phyloP scores from a whole-genome alignment of 1,140 invertebrate species.

The Asbolus verrucosus region DNA sequence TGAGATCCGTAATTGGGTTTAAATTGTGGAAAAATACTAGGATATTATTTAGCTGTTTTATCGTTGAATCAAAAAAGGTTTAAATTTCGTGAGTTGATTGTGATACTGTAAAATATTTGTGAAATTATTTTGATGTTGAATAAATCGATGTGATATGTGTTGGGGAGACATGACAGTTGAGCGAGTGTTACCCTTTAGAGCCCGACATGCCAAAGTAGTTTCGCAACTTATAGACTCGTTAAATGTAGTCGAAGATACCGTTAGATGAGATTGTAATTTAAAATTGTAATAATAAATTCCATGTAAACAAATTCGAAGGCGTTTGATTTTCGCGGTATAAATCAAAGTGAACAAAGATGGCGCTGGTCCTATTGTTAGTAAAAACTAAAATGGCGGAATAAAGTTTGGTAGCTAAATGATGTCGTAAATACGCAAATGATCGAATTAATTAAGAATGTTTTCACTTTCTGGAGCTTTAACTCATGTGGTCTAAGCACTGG shows the following conservation, averaged over 20 bases:
- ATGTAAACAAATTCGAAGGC: constrained; percentile 7
- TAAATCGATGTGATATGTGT: constrained; percentile 8
- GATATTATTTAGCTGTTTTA: too few relatives aligned
- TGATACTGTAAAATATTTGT: constrained; percentile 29
- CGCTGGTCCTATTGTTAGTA: constrained; percentile 59
- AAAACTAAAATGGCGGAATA: constrained; percentile 61
- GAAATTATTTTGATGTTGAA: constrained; percentile 33
- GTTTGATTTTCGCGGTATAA: constrained; percentile 18
- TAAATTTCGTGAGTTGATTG: constrained; percentile 23
- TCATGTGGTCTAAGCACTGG: constrained; percentile 3
- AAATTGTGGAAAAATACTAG: too few relatives aligned
- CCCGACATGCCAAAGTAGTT: constrained; percentile 27
- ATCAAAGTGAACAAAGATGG: constrained; percentile 57
- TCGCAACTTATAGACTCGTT: constrained; percentile 11
- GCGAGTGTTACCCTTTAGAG: neutral
- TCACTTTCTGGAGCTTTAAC: constrained; percentile 29
- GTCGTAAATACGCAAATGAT: constrained; percentile 51
- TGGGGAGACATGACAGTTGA: neutral
- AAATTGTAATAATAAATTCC: constrained; percentile 32
- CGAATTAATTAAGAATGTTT: constrained; percentile 44
- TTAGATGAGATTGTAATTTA: constrained; percentile 37
- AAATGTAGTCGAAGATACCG: neutral
- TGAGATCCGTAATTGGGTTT: too few relatives aligned
- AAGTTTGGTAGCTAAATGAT: constrained; percentile 59
- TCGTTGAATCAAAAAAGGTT: neutral